A percentile compares a stretch with the other conserved stretches of the same genome.
These are phyloP conservation scores for Macroramphosus scolopax DNA, from an alignment of 2,797 vertebrate species.

Conservation along the genomic window DNA sequence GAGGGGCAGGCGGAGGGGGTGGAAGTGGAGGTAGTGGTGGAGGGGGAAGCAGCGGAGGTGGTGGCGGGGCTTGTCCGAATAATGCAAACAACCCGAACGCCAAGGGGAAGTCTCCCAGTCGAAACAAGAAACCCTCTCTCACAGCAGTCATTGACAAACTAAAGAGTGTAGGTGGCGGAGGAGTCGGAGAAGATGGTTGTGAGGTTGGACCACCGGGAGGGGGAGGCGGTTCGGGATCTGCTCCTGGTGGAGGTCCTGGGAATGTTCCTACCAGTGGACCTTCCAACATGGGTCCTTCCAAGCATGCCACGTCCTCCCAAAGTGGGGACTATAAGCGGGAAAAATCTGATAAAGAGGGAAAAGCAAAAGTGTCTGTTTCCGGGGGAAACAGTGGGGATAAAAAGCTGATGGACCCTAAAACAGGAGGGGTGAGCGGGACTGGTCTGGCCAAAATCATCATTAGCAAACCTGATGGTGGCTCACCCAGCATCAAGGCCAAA, in stretches of 20 bases:
- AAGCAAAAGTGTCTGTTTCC: constrained; percentile 89
- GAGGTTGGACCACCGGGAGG: constrained; percentile 82
- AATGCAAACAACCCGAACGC: constrained; percentile 83
- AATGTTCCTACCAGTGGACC: constrained; percentile 72
- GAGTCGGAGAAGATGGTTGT: constrained; percentile 88
- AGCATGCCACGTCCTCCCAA: constrained; percentile 84
- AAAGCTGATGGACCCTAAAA: constrained; percentile 90
- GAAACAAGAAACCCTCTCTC: constrained; percentile 97
- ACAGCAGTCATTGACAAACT: constrained; percentile 98
- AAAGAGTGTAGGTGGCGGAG: constrained; percentile 94
- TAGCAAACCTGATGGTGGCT: constrained; percentile 96
- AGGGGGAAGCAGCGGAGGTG: constrained; percentile 29
- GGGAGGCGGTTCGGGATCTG: constrained; percentile 69
- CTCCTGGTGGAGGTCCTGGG: constrained; percentile 72
- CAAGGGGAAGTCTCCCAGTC: constrained; percentile 97
- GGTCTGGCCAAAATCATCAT: constrained; percentile 98
- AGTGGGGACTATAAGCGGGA: constrained; percentile 93
- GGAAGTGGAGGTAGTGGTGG: constrained; percentile 43
- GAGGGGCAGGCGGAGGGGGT: constrained; percentile 37
- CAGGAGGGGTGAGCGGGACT: constrained; percentile 82
- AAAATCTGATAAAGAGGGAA: constrained; percentile 92
- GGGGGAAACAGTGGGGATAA: constrained; percentile 87
- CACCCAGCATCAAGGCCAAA: constrained; percentile 98
- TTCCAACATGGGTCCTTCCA: constrained; percentile 77
- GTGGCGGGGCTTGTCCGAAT: constrained; percentile 57